Conservation (phyloP, 2,888 invertebrate species). For the Argyra leucocephala region DNA sequence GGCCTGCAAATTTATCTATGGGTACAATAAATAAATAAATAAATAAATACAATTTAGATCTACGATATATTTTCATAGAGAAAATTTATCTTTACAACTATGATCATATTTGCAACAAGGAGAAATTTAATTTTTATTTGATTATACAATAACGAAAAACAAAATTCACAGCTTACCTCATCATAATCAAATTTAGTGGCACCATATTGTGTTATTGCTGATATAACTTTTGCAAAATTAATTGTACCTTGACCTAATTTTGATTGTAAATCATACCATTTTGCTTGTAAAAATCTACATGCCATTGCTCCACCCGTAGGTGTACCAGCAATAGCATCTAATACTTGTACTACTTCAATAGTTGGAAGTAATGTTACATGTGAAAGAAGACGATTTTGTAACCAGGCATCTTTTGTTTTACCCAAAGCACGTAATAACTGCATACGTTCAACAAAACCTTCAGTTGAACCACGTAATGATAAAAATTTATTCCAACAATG, state of each 20-base stretch:
- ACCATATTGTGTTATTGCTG: slow-evolving; percentile 44
- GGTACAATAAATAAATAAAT: too few species aligned
- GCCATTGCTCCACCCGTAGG: slow-evolving; percentile 45
- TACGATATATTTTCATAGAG: too few species aligned
- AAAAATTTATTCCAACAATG: slow-evolving; percentile 43
- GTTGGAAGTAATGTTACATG: slow-evolving; percentile 43
- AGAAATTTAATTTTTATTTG: background rate
- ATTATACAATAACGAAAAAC: background rate
- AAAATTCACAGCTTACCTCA: slow-evolving; percentile 33
- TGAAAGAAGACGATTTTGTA: slow-evolving; percentile 43
- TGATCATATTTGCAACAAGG: background rate
- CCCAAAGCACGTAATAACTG: slow-evolving; percentile 41
- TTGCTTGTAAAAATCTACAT: slow-evolving; percentile 43
- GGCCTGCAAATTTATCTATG: too few species aligned
- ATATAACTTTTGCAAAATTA: slow-evolving; percentile 44
- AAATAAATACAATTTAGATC: too few species aligned
- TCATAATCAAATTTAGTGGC: slow-evolving; percentile 45
- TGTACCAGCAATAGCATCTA: slow-evolving; percentile 44
- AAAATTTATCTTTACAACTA: background rate
- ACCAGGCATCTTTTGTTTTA: slow-evolving; percentile 44
- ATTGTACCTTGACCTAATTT: slow-evolving; percentile 41
- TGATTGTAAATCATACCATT: slow-evolving; percentile 42
- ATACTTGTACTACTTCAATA: slow-evolving; percentile 41
- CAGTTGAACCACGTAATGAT: slow-evolving; percentile 37
- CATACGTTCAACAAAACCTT: slow-evolving; percentile 42